Evolutionary conservation across 2,113 vertebrate species (phyloP).

Genomic region (Hemiprocne comata): DNA sequence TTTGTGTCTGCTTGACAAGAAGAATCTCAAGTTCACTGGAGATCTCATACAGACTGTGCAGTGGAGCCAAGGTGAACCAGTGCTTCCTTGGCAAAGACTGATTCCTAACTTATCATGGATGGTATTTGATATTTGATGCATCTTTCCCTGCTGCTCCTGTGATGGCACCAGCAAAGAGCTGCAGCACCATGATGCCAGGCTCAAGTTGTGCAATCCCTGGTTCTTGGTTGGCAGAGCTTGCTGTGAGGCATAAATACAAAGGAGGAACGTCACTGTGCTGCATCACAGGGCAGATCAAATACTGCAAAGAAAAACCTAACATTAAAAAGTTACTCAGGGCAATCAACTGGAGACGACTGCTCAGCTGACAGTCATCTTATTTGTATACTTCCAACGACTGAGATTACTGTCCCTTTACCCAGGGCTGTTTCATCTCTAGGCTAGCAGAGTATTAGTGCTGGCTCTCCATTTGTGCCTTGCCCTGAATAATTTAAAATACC

Average conservation of each 20-base stretch:
- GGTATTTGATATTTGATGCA: background rate
- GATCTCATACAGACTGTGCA: background rate
- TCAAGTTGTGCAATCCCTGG: background rate
- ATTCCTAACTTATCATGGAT: background rate
- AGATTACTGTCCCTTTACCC: background rate
- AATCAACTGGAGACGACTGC: background rate
- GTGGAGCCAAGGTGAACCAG: background rate
- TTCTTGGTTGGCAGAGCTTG: background rate
- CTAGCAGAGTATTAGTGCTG: background rate
- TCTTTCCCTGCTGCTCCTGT: background rate
- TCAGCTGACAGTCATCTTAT: background rate
- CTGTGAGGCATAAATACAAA: background rate
- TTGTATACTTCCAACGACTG: background rate
- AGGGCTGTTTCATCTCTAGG: background rate
- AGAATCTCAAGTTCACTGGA: background rate
- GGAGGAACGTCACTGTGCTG: background rate
- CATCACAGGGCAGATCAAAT: background rate
- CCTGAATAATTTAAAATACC: background rate
- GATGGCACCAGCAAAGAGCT: background rate
- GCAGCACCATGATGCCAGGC: background rate
- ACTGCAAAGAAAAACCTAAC: background rate
- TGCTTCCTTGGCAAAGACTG: background rate
- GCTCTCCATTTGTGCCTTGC: background rate
- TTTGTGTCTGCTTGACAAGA: background rate
- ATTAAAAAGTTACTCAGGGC: constrained; percentile 18